These are phyloP conservation scores for Muscicapa striata DNA, from an alignment of 2,797 vertebrate species.

Conservation along the genomic window DNA sequence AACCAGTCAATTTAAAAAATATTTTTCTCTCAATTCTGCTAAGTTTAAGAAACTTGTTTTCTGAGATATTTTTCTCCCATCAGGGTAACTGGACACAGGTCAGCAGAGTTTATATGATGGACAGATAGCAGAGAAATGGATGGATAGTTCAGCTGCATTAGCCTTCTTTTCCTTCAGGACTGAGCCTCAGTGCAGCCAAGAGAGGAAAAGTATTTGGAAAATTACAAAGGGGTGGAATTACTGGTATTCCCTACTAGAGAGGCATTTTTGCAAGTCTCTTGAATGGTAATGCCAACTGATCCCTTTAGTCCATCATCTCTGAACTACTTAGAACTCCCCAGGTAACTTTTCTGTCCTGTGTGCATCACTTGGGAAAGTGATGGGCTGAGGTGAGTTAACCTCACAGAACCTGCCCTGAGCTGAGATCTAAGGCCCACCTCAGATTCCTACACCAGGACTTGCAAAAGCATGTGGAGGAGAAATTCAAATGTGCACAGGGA, in stretches of 20 bases:
- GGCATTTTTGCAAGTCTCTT: background rate
- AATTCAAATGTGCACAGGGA: background rate
- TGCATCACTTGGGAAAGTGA: background rate
- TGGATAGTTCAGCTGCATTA: background rate
- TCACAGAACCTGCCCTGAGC: background rate
- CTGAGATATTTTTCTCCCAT: background rate
- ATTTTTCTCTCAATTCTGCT: background rate
- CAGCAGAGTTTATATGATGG: background rate
- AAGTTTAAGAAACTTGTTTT: background rate
- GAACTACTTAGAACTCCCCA: background rate
- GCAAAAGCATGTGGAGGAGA: background rate
- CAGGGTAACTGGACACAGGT: background rate
- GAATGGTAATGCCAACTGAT: background rate
- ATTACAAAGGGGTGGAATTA: background rate
- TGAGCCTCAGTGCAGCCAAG: background rate
- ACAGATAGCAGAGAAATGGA: background rate
- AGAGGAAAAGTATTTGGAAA: background rate
- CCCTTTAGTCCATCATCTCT: background rate
- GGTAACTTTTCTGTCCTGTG: background rate
- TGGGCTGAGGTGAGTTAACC: background rate
- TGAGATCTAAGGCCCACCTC: fast-evolving
- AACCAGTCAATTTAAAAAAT: background rate
- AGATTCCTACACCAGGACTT: background rate
- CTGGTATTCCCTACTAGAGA: background rate
- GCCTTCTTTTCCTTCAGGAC: background rate